These are phyloP conservation scores for Chionis minor DNA, from an alignment of 2,113 vertebrate species.

Conservation along the genomic window DNA sequence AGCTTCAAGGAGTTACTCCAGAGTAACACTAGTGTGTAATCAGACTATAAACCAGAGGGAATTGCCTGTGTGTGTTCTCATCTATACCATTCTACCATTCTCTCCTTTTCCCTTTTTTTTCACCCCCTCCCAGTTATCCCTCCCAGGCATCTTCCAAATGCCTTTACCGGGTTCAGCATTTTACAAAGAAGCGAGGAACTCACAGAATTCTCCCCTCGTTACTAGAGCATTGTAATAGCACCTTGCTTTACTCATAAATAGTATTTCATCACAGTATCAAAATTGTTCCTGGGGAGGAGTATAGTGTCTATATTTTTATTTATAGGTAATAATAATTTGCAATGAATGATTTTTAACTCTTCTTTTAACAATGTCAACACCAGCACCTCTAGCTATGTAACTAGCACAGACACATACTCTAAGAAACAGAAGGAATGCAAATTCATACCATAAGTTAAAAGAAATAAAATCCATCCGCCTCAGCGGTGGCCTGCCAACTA, in stretches of 20 bases:
- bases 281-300: neutral
- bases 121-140: neutral
- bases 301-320: neutral
- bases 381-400: neutral
- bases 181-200: conserved; percentile 16
- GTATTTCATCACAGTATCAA: neutral
- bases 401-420: neutral
- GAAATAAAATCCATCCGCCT: neutral
- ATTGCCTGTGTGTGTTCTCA: neutral
- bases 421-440: neutral
- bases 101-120: neutral
- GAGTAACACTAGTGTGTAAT: neutral
- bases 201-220: conserved; percentile 1
- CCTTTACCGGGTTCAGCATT: conserved; percentile 19
- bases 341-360: neutral
- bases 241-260: neutral
- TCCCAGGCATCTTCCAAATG: conserved; percentile 18
- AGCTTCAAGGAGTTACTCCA: conserved; percentile 27
- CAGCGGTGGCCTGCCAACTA: neutral
- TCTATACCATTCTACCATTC: neutral
- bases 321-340: neutral
- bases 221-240: neutral
- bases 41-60: conserved; percentile 11
- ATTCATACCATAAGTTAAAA: neutral
- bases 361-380: neutral